Evolutionary conservation across 2,797 vertebrate species (phyloP), one percentile per base, ranked within the genome.

Genomic region (Psittacula derbiana): DNA sequence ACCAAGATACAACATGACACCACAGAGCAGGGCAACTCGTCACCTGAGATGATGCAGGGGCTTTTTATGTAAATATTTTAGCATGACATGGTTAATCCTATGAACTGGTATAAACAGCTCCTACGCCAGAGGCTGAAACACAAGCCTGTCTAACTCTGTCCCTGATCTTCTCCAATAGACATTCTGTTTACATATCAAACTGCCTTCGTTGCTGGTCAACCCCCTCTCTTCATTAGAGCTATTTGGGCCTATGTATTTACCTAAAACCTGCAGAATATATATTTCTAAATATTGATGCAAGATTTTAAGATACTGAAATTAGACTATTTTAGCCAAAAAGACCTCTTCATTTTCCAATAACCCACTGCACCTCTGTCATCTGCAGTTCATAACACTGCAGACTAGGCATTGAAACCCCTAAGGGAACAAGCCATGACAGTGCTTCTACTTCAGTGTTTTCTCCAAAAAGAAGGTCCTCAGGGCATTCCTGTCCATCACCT

Each of bases 11-110:
- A 92, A 65, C 30, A 4, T 40, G 80, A 96, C 91, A 93, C 82
- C 89, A 75, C 38, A 33, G 72, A 84, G 60, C 58, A 90, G 76
- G 92, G 95, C 86, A 96, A 82, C 73, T 62, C 1, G 91, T 83
- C 96, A 96, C 83, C 69, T 2, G 70, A 98, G 95, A 96, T 6
- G 81, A 73, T 30, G 90, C 90, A 89, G 62, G 86, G 76, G 30
- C 88, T 93, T 80, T 46, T 41, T 57, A 90, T n/a, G 86, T 95
- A 97, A 97, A 97, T 96, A 97, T 96, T 97, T 97, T 38, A 97
- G 84, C 90, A 92, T 10, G 85, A 90, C 67, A 65, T 88, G 75
- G 50, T 93, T 97, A 95, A 96, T 96, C 92, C 94, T 60, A 83
- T 57, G 76, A 95, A 72, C 44, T 55, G 40, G 80, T 93, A 95